These are phyloP conservation scores for Aquatica leii DNA, from an alignment of 2,888 invertebrate genomes.

Conservation along the genomic window DNA sequence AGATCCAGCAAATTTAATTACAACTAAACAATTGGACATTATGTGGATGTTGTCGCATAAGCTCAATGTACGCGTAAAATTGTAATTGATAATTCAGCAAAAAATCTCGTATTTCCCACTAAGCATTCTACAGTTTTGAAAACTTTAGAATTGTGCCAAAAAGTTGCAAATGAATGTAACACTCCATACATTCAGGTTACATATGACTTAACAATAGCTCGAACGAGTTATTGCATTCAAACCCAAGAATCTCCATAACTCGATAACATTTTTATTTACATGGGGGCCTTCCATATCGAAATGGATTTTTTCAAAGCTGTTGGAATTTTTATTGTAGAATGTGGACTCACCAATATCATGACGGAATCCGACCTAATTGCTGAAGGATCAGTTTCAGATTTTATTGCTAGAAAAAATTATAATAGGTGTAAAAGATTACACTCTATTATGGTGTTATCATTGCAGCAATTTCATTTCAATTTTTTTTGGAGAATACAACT, in stretches of 20 bases:
- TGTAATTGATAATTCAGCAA: constrained; percentile 44
- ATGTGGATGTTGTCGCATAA: constrained; percentile 35
- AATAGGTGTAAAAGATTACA: constrained; percentile 35
- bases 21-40: constrained; percentile 50
- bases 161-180: constrained; percentile 44
- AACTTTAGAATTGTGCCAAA: constrained; percentile 45
- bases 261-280: constrained; percentile 37
- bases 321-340: constrained; percentile 14
- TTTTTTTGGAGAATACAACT: constrained; percentile 36
- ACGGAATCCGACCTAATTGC: constrained; percentile 1
- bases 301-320: constrained; percentile 12
- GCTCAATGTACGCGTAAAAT: constrained; percentile 40
- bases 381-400: constrained; percentile 6
- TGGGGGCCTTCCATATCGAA: constrained; percentile 2
- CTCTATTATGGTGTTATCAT: constrained; percentile 33
- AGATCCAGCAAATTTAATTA: not conserved
- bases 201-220: constrained; percentile 42
- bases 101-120: constrained; percentile 51
- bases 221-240: constrained; percentile 44
- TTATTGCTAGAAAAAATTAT: constrained; percentile 7
- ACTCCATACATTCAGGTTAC: constrained; percentile 42
- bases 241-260: constrained; percentile 45
- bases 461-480: constrained; percentile 45
- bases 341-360: not conserved
- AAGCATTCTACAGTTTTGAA: constrained; percentile 43